Conservation (phyloP, 2,888 invertebrate species). For the Calameuta filiformis region DNA sequence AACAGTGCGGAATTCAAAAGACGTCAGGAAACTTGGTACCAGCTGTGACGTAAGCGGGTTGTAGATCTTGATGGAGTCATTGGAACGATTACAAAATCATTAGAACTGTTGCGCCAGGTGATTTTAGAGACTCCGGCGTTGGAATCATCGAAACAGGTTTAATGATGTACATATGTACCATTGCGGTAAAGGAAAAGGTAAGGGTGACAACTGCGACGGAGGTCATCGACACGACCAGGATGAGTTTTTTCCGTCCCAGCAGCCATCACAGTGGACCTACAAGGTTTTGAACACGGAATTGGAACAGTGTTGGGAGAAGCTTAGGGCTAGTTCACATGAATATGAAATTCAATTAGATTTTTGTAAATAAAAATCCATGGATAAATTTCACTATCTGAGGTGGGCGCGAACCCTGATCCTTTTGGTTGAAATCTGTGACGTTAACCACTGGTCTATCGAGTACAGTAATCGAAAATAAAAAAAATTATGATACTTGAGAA, state of each 20-base stretch:
- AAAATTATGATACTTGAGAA: not conserved
- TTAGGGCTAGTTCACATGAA: too few species aligned
- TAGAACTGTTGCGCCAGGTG: not conserved
- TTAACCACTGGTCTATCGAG: too few species aligned
- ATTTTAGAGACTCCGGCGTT: not conserved
- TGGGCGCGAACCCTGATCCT: too few species aligned
- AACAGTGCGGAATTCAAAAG: not conserved
- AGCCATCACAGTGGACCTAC: too few species aligned
- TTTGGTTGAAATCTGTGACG: too few species aligned
- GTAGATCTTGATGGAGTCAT: not conserved
- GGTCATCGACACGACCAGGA: too few species aligned
- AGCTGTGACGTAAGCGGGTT: not conserved
- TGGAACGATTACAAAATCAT: not conserved
- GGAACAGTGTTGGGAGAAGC: too few species aligned
- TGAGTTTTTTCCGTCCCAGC: too few species aligned
- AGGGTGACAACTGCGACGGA: not conserved
- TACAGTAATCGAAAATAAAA: accelerated
- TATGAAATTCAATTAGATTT: too few species aligned
- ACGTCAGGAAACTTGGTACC: not conserved
- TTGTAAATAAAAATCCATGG: too few species aligned
- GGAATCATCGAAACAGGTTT: not conserved
- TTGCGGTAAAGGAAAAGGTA: not conserved
- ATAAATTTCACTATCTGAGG: too few species aligned
- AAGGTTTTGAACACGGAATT: too few species aligned
- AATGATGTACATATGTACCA: not conserved